phyloP scores from a whole-genome alignment of 2,888 invertebrate genomes.

The Nematopogon swammerdamellus region DNA sequence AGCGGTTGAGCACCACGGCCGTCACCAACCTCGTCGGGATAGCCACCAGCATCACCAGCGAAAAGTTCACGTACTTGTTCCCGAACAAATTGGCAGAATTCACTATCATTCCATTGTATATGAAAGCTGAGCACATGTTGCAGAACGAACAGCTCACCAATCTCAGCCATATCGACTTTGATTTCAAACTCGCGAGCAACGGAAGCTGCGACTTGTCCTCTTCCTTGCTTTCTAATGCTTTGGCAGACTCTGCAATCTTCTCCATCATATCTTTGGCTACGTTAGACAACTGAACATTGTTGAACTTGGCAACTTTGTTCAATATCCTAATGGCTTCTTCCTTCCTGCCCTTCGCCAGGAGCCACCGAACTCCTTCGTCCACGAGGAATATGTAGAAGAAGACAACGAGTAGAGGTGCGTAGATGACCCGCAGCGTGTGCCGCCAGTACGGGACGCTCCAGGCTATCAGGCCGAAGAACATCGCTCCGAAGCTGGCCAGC shows the following conservation, averaged over 20 bases:
- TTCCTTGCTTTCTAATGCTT: background rate
- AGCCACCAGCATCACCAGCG: constrained; percentile 60
- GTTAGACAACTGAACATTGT: constrained; percentile 57
- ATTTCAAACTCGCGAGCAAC: constrained; percentile 26
- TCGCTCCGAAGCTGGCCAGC: constrained; percentile 58
- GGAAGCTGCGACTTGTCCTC: background rate
- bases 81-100: constrained; percentile 72
- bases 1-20: constrained; percentile 57
- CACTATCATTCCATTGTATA: constrained; percentile 73
- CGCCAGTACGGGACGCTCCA: constrained; percentile 73
- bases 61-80: constrained; percentile 74
- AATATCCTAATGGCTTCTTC: constrained; percentile 64
- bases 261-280: constrained; percentile 44
- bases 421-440: constrained; percentile 62
- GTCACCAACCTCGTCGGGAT: constrained; percentile 56
- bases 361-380: constrained; percentile 79
- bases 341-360: constrained; percentile 66
- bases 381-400: constrained; percentile 68
- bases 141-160: constrained; percentile 58
- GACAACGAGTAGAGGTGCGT: constrained; percentile 66
- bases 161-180: constrained; percentile 33
- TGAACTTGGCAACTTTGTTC: constrained; percentile 63
- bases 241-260: constrained; percentile 23
- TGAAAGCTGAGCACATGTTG: constrained; percentile 72
- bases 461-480: constrained; percentile 65